Base-by-base conservation (phyloP, 2,113 vertebrate genomes). In the Cygnus buccinator region DNA sequence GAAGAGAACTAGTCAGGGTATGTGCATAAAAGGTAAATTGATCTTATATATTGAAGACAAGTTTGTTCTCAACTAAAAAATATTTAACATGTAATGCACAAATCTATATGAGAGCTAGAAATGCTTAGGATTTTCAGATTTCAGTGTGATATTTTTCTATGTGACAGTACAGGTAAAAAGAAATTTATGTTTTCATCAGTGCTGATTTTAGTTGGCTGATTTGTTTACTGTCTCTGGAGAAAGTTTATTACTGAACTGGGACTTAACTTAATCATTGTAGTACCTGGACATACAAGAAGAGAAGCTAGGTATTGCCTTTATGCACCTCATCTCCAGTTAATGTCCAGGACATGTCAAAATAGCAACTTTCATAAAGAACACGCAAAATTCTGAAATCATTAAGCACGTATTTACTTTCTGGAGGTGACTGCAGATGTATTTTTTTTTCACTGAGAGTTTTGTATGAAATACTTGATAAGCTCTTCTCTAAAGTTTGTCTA, bases 401-500 rank as follows among this genome's bases (percentile, higher is more conserved):
- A 54, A 18, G 4, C 3, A 16, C 17, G 2, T 9, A 13, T 70
- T 70, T 91, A 25, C 3, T 23, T 58, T 80, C 46, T 72, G 43
- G 3, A 74, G 4, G 3, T 50, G 10, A n/a, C 6, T 25, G 6
- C 21, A 78, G 19, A 63, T 12, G 4, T 2, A n/a, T 84, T 41
- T 78, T 88, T 93, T 50, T 3, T 50, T 50, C 26, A 12, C 37
- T 63, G n/a, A 55, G 41, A 65, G 1, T 1, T 73, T 92, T 76
- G 26, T 28, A 70, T 0, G 0, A 85, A 78, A 72, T 52, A 55
- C 11, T 63, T 2, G 0, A 57, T 46, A 57, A 65, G 35, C 4
- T 8, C 57, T 67, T 75, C 63, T 75, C 37, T 65, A 58, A 85
- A 70, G 26, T 73, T 25, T 17, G 7, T 39, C 7, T 85, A 48